Evolutionary conservation across 1,140 invertebrate species (phyloP).

Genomic region (Periplaneta americana): DNA sequence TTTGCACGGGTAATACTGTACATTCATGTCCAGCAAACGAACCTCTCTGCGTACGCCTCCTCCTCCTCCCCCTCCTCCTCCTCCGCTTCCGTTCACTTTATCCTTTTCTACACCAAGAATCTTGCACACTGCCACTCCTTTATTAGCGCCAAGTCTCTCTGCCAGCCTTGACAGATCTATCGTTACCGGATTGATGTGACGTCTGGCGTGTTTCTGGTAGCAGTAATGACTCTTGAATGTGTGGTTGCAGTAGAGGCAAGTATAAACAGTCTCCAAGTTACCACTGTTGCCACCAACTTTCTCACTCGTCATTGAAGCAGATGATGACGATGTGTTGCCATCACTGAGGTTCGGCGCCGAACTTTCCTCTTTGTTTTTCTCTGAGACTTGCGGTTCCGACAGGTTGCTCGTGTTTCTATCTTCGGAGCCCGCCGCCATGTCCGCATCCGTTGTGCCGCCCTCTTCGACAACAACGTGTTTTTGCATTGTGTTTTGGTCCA

Average conservation of each 20-base stretch:
- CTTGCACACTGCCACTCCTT: not conserved
- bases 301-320: not conserved
- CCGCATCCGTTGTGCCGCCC: not conserved
- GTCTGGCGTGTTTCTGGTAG: conserved; percentile 70
- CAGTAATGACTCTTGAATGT: conserved; percentile 78
- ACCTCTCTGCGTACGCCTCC: conserved; percentile 1
- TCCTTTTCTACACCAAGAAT: conserved; percentile 33
- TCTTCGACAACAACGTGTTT: not conserved
- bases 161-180: conserved; percentile 25
- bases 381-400: not conserved
- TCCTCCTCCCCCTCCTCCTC: not conserved
- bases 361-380: not conserved
- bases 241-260: conserved; percentile 71
- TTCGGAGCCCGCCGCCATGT: too few relatives aligned
- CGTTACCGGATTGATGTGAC: conserved; percentile 52
- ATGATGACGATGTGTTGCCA: not conserved
- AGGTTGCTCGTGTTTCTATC: not conserved
- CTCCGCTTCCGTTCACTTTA: conserved; percentile 6
- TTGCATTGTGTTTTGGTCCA: not conserved
- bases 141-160: conserved; percentile 20
- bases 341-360: not conserved
- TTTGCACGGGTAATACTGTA: conserved; percentile 89
- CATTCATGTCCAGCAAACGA: conserved; percentile 63
- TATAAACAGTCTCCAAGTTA: conserved; percentile 40
- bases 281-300: not conserved